Evolutionary conservation across 2,888 invertebrate genomes (phyloP), one percentile per base, ranked within the genome.

Genomic region (Rotaria socialis): DNA sequence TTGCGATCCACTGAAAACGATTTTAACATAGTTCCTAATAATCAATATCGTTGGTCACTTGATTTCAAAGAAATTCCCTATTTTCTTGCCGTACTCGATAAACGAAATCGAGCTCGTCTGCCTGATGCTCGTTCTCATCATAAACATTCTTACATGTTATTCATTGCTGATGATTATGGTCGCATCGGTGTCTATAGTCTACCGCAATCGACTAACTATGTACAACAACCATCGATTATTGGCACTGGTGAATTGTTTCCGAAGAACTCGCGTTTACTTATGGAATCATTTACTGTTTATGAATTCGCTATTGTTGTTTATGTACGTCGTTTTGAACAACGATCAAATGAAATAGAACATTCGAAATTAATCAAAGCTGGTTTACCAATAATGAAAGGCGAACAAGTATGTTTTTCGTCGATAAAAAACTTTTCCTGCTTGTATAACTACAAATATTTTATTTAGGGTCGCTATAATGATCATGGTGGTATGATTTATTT

Each of bases 251-350:
- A 80, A 80, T 14, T 80, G 10, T 80, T 80, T 80, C 24, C 43
- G 19, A 43, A 47, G 11, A 80, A 80, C 47, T 80, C 47, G 5
- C 80, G 80, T n/a, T 24, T 80, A 80, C 43, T 47, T 43, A n/a
- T 80, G 47, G 80, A 80, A 80, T 80, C 80, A 80, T 80, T 80
- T 47, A 47, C 80, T 47, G 80, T 80, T 47, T 80, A 80, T 80
- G 47, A 80, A 80, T 47, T n/a, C 14, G 43, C 43, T 47, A 80
- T 80, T n/a, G n/a, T 80, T n/a, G 47, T n/a, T n/a, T 80, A 80
- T 80, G 43, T 80, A n/a, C 80, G 80, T n/a, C 80, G 80, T 80
- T 80, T 80, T 47, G 80, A 80, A 80, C 80, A 80, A 47, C 6
- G 11, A 47, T 19, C 80, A 80, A 80, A 80, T 80, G 80, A 80